These are phyloP conservation scores for Mustelus asterias DNA, from an alignment of 2,113 vertebrate genomes.

Conservation along the genomic window DNA sequence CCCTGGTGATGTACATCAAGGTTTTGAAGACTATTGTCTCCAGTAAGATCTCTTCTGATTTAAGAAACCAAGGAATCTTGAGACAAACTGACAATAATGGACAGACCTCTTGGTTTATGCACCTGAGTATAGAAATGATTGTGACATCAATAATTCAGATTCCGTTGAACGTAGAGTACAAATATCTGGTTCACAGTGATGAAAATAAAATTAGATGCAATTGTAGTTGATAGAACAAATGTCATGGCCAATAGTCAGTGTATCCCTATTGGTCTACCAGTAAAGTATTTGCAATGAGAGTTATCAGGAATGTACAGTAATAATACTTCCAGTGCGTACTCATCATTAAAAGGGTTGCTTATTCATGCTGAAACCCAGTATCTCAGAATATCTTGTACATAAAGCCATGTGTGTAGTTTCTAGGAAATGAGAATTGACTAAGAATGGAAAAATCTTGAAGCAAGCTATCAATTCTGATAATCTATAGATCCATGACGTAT, in stretches of 20 bases:
- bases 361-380: neutral
- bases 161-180: no score
- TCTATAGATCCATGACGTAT: neutral
- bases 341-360: neutral
- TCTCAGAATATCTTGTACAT: neutral
- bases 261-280: neutral
- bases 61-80: no score
- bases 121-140: neutral
- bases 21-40: no score
- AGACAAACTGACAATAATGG: no score
- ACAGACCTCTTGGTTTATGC: neutral
- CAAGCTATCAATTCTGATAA: neutral
- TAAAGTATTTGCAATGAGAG: neutral
- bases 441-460: neutral
- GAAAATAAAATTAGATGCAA: neutral
- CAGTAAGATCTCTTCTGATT: no score
- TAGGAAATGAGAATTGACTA: neutral
- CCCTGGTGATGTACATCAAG: no score
- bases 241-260: neutral
- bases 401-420: neutral
- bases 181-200: neutral
- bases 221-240: neutral
- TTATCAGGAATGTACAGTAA: neutral
- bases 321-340: neutral
- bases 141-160: neutral